These are phyloP conservation scores for Sylvilagus bachmani DNA, from an alignment of 2,113 vertebrate genomes.

Conservation along the genomic window DNA sequence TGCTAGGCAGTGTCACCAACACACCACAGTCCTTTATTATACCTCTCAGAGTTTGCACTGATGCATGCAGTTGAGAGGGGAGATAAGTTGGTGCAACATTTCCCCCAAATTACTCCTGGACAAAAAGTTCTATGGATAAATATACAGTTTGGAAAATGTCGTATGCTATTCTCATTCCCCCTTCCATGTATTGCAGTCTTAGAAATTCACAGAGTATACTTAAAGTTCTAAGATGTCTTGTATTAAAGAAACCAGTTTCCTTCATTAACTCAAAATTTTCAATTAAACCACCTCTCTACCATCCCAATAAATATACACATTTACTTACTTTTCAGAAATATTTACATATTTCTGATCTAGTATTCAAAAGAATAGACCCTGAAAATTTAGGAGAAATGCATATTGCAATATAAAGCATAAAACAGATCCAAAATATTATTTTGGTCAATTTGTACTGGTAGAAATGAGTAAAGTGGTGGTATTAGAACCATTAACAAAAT, in stretches of 20 bases:
- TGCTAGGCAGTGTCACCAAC: not conserved
- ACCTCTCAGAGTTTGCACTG: not conserved
- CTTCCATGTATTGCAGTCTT: not conserved
- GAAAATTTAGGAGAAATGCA: slow-evolving; percentile 40
- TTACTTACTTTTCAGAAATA: not conserved
- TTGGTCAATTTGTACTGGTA: not conserved
- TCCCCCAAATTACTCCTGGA: not conserved
- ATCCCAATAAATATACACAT: not conserved
- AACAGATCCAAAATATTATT: slow-evolving; percentile 33
- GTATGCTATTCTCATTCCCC: not conserved
- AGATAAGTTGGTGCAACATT: not conserved
- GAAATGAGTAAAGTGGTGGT: not conserved
- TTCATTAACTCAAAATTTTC: slow-evolving; percentile 12
- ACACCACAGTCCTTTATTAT: not conserved
- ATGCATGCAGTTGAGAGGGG: too few relatives aligned
- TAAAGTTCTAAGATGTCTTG: not conserved
- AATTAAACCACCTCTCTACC: not conserved
- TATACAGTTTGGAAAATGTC: not conserved
- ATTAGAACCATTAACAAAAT: slow-evolving; percentile 11
- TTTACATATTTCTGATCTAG: slow-evolving; percentile 43
- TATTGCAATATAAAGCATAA: slow-evolving; percentile 34
- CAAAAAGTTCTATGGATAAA: not conserved
- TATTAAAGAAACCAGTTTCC: not conserved
- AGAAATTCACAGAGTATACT: not conserved
- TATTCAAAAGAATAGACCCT: not conserved